Evolutionary conservation across 2,888 invertebrate species (phyloP).

Genomic region (Lithophane ornitopus): DNA sequence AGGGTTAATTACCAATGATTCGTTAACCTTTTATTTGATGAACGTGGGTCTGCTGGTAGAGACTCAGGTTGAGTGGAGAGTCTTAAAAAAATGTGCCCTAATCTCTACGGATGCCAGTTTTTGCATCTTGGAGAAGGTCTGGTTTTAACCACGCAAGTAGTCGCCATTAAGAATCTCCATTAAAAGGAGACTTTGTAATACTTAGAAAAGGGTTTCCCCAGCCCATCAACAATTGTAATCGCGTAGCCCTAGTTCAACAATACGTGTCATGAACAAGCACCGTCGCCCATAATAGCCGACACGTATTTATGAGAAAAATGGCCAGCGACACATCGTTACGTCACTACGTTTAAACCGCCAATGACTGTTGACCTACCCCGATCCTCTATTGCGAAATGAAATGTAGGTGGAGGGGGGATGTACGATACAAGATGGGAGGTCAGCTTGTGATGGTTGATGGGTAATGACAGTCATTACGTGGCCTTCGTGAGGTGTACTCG

Average conservation of each 20-base stretch:
- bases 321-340: slow-evolving; percentile 44
- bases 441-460: slow-evolving; percentile 61
- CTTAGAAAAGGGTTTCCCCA: slow-evolving; percentile 33
- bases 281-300: slow-evolving; percentile 48
- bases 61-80: not conserved
- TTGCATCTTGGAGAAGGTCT: not conserved
- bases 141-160: not conserved
- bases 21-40: not conserved
- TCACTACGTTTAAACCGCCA: slow-evolving; percentile 50
- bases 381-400: slow-evolving; percentile 15
- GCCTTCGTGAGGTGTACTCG: slow-evolving; percentile 73
- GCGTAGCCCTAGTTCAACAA: slow-evolving; percentile 45
- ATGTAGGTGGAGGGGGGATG: slow-evolving; percentile 12
- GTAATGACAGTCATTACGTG: slow-evolving; percentile 82
- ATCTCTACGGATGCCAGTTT: not conserved
- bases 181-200: not conserved
- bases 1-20: not conserved
- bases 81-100: too few relatives aligned
- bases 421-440: slow-evolving; percentile 48
- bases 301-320: slow-evolving; percentile 61
- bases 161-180: too few relatives aligned
- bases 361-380: slow-evolving; percentile 30
- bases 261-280: slow-evolving; percentile 51
- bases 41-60: not conserved
- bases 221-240: slow-evolving; percentile 29